Percentiles rank a stretch among this genome's conserved stretches.
phyloP scores from a whole-genome alignment of 53 echinoderm and acorn worm genomes.

The Pentamera pediparva region DNA sequence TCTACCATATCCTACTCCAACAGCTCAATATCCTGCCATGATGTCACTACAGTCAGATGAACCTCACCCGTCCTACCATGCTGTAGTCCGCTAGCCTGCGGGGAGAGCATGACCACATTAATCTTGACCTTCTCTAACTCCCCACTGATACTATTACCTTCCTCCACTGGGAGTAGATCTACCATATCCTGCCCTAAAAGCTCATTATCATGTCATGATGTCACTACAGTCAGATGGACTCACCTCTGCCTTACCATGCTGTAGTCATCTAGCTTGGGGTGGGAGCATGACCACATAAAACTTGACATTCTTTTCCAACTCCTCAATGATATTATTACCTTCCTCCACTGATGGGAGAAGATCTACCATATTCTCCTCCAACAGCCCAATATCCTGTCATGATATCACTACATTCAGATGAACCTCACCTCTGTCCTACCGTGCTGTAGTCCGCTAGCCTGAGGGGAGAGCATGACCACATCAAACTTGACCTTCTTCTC shows the following conservation, averaged over 20 bases:
- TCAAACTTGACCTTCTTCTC: constrained; percentile 98
- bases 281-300: constrained; percentile 97
- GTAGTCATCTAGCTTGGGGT: constrained; percentile 70
- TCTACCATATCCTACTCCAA: constrained; percentile 87
- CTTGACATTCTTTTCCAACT: constrained; percentile 87
- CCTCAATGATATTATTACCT: constrained; percentile 96
- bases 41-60: no score
- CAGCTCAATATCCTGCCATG: no score
- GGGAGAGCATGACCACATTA: constrained; percentile 91
- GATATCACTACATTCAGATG: not conserved
- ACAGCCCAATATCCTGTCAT: no score
- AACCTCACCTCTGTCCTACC: constrained; percentile 83
- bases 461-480: constrained; percentile 85
- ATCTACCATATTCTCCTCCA: constrained; percentile 87
- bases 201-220: no score
- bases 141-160: constrained; percentile 96
- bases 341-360: constrained; percentile 89
- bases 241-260: constrained; percentile 89
- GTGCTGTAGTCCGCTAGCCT: constrained; percentile 70
- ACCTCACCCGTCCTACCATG: constrained; percentile 88
- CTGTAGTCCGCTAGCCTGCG: constrained; percentile 73
- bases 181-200: constrained; percentile 84
- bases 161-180: constrained; percentile 91
- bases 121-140: constrained; percentile 94
- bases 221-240: no score